phyloP scores from a whole-genome alignment of 2,797 vertebrate species.

The Melanotaenia parkinsoni region DNA sequence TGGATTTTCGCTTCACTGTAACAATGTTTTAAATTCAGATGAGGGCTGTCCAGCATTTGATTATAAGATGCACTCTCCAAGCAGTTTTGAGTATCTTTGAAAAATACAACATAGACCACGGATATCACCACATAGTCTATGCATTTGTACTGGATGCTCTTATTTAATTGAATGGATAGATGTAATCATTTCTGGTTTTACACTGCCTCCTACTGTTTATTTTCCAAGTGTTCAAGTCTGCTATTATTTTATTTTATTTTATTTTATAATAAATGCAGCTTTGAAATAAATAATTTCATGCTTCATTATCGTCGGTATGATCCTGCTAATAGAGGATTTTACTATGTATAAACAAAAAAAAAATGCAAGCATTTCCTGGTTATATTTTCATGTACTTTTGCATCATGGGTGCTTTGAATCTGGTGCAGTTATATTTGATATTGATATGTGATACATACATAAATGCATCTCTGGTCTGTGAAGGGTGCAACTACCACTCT shows the following conservation, averaged over 20 bases:
- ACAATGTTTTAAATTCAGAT: background rate
- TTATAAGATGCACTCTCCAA: background rate
- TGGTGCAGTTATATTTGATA: background rate
- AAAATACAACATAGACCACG: background rate
- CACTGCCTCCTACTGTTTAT: slow-evolving; percentile 73
- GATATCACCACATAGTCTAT: background rate
- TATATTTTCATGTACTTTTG: background rate
- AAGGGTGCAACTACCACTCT: slow-evolving; percentile 49
- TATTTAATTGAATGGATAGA: background rate
- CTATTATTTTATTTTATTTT: background rate
- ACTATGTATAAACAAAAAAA: background rate
- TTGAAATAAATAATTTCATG: background rate
- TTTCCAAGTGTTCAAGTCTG: background rate
- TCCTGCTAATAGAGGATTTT: background rate
- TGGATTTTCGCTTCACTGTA: background rate
- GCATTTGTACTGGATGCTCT: slow-evolving; percentile 5
- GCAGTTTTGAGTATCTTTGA: background rate
- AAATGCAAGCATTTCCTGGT: background rate
- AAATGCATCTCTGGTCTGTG: slow-evolving; percentile 50
- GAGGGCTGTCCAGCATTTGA: background rate
- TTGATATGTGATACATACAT: slow-evolving; percentile 15
- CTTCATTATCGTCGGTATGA: background rate
- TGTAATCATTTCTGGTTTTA: slow-evolving; percentile 53
- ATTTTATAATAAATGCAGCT: background rate
- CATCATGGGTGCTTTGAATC: background rate